A percentile compares a stretch with the other conserved stretches of the same genome.
These are phyloP conservation scores for Synaphobranchus kaupii DNA, from an alignment of 2,797 vertebrate species.

Conservation along the genomic window DNA sequence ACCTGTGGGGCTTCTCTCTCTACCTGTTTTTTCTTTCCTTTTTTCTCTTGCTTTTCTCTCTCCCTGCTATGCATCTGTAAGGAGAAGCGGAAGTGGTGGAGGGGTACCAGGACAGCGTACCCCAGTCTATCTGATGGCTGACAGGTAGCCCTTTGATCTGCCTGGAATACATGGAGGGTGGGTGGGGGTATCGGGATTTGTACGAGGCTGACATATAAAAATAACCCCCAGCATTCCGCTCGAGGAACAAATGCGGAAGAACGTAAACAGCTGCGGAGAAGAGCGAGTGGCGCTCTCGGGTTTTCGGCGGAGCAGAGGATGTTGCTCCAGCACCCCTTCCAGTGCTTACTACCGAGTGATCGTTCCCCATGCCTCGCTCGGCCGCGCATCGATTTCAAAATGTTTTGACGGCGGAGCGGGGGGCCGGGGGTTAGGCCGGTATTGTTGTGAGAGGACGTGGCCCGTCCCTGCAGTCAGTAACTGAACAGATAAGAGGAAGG, in stretches of 20 bases:
- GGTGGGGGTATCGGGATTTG: not conserved
- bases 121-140: not conserved
- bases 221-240: constrained; percentile 40
- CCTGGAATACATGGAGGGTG: constrained; percentile 5
- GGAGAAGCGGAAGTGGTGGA: not conserved
- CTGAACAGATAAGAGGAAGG: constrained; percentile 42
- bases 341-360: constrained; percentile 25
- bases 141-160: constrained; percentile 42
- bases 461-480: constrained; percentile 17
- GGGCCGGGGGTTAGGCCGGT: not conserved
- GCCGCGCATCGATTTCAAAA: constrained; percentile 23
- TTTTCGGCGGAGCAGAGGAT: constrained; percentile 11
- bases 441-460: constrained; percentile 14
- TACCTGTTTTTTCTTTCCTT: not conserved
- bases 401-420: not conserved
- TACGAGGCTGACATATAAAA: constrained; percentile 40
- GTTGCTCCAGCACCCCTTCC: constrained; percentile 30
- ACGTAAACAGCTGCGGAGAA: constrained; percentile 16
- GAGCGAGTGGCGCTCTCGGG: not conserved
- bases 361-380: constrained; percentile 13
- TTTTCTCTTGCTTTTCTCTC: not conserved
- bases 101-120: not conserved
- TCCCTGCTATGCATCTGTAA: not conserved
- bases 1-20: not conserved
- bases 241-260: constrained; percentile 39